Evolutionary conservation across 2,113 vertebrate species (phyloP).

Genomic region (Saimiri boliviensis): DNA sequence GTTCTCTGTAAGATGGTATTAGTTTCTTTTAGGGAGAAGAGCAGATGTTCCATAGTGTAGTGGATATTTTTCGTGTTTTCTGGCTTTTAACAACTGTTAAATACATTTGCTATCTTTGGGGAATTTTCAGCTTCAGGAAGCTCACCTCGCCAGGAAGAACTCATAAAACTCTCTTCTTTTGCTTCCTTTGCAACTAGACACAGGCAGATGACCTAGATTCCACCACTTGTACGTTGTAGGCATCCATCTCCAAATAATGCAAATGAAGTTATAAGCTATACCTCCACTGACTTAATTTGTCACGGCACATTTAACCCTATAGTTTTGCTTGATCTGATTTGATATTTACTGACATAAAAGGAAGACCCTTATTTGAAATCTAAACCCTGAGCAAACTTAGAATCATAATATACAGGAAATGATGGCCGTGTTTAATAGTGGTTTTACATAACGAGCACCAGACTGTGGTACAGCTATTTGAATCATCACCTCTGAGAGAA

Average conservation of each 20-base stretch:
- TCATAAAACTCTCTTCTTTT: background rate
- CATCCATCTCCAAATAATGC: background rate
- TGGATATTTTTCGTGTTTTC: background rate
- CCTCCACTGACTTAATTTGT: background rate
- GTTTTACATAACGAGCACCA: slow-evolving; percentile 20
- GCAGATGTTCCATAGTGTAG: background rate
- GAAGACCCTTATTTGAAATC: background rate
- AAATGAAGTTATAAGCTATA: background rate
- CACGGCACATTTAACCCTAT: background rate
- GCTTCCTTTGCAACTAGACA: background rate
- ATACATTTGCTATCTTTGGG: background rate
- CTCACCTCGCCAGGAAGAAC: background rate
- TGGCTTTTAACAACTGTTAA: background rate
- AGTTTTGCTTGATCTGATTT: slow-evolving; percentile 3
- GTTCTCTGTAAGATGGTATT: background rate
- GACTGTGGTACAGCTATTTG: slow-evolving; percentile 43
- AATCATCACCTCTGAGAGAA: slow-evolving; percentile 47
- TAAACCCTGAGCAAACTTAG: background rate
- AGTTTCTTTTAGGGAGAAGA: background rate
- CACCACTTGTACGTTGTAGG: background rate
- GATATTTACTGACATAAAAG: background rate
- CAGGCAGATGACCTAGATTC: background rate
- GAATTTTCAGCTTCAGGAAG: background rate
- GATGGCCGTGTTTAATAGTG: slow-evolving; percentile 11
- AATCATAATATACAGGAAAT: background rate